phyloP scores from a whole-genome alignment of 2,888 invertebrate species.

The Sturmia bella region DNA sequence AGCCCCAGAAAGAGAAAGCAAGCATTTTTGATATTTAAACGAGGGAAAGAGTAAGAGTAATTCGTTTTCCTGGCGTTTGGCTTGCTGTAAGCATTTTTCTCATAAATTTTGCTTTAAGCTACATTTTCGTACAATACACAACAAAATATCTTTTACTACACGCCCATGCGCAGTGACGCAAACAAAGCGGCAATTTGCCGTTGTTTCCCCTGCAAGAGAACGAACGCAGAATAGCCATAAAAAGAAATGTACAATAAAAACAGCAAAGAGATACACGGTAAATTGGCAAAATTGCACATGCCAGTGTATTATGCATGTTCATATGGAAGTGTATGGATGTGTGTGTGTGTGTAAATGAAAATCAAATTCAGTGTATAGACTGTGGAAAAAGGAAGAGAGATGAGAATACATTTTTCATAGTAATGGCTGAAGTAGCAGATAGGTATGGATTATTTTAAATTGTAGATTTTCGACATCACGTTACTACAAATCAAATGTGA shows the following conservation, averaged over 20 bases:
- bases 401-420: slow-evolving; percentile 62
- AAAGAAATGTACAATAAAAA: slow-evolving; percentile 15
- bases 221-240: slow-evolving; percentile 22
- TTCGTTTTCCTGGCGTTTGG: slow-evolving; percentile 45
- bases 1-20: slow-evolving; percentile 40
- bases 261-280: background rate
- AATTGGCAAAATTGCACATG: slow-evolving; percentile 34
- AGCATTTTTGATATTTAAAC: background rate
- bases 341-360: slow-evolving; percentile 14
- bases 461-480: slow-evolving; percentile 61
- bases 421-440: slow-evolving; percentile 71
- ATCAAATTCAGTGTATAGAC: slow-evolving; percentile 38
- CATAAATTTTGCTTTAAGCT: slow-evolving; percentile 14
- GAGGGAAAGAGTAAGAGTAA: slow-evolving; percentile 34
- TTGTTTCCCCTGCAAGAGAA: slow-evolving; percentile 57
- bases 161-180: slow-evolving; percentile 61
- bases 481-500: background rate
- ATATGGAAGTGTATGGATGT: background rate
- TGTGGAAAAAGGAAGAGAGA: slow-evolving; percentile 57
- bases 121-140: slow-evolving; percentile 13
- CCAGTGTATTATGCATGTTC: background rate
- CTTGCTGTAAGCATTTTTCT: slow-evolving; percentile 31
- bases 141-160: background rate
- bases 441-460: slow-evolving; percentile 55
- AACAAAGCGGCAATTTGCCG: slow-evolving; percentile 47